Conservation (phyloP, 2,797 vertebrate genomes). For the Oreortyx pictus region DNA sequence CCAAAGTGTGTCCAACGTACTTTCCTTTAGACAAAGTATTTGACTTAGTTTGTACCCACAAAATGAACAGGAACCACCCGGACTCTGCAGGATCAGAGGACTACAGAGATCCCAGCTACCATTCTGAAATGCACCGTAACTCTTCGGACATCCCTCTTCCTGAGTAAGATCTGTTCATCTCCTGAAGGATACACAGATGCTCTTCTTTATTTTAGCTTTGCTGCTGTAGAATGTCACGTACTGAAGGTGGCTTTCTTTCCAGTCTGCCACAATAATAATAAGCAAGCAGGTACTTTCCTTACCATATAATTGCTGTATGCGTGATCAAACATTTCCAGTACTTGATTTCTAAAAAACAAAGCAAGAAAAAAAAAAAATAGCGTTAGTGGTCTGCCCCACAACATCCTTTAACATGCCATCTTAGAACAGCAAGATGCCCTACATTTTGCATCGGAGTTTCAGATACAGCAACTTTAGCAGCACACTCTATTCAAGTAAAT, state of each 20-base stretch:
- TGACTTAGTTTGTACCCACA: background rate
- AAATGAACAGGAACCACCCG: background rate
- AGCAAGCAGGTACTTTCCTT: constrained; percentile 71
- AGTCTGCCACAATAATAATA: background rate
- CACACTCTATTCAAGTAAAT: background rate
- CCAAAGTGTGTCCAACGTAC: background rate
- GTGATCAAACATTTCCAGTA: constrained; percentile 99
- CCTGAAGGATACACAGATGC: background rate
- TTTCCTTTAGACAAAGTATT: background rate
- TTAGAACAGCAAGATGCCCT: background rate
- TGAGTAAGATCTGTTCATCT: background rate
- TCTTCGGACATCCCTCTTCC: background rate
- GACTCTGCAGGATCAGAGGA: background rate
- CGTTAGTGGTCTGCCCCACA: background rate
- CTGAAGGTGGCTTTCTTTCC: background rate
- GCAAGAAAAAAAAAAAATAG: constrained; percentile 40
- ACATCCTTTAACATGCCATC: background rate
- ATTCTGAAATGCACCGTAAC: background rate
- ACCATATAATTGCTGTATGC: constrained; percentile 99
- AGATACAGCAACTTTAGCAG: background rate
- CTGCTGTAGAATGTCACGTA: background rate
- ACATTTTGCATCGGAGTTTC: background rate
- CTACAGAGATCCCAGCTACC: background rate
- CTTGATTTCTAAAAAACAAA: constrained; percentile 89
- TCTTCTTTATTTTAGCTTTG: background rate